A percentile compares a stretch with the other conserved stretches of the same genome.
phyloP scores from a whole-genome alignment of 2,888 invertebrate species.

The Cepaea hortensis region DNA sequence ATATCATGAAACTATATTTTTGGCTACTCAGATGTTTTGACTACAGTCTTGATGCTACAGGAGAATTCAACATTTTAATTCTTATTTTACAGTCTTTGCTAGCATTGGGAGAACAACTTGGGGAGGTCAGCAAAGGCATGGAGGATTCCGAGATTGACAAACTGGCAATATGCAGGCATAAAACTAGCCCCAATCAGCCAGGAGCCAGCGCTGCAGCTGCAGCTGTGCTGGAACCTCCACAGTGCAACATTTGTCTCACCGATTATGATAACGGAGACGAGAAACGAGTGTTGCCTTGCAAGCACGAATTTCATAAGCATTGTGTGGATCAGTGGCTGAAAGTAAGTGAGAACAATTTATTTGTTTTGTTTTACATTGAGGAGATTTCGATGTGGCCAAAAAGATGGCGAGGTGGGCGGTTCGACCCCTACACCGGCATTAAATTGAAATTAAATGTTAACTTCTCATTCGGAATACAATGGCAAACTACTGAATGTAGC shows the following conservation, averaged over 20 bases:
- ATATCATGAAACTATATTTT: too few species aligned
- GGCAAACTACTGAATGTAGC: too few species aligned
- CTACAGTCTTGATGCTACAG: background rate
- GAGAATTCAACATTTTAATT: background rate
- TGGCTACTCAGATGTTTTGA: background rate
- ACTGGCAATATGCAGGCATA: slow-evolving; percentile 56
- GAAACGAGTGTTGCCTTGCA: slow-evolving; percentile 60
- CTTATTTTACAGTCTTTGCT: slow-evolving; percentile 58
- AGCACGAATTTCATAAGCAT: slow-evolving; percentile 64
- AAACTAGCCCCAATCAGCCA: background rate
- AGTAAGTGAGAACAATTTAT: slow-evolving; percentile 50
- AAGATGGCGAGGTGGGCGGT: too few species aligned
- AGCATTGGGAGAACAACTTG: slow-evolving; percentile 64
- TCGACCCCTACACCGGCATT: too few species aligned
- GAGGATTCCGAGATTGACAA: slow-evolving; percentile 55
- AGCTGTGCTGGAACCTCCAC: slow-evolving; percentile 41
- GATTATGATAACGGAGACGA: slow-evolving; percentile 61
- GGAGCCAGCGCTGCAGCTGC: background rate
- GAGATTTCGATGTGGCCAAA: background rate
- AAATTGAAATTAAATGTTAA: too few species aligned
- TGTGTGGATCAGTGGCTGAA: slow-evolving; percentile 66
- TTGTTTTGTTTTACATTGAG: background rate
- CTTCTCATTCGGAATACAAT: too few species aligned
- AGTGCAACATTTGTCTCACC: slow-evolving; percentile 65
- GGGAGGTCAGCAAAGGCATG: slow-evolving; percentile 62